phyloP scores from a whole-genome alignment of 2,113 vertebrate genomes.

The Fregata magnificens region DNA sequence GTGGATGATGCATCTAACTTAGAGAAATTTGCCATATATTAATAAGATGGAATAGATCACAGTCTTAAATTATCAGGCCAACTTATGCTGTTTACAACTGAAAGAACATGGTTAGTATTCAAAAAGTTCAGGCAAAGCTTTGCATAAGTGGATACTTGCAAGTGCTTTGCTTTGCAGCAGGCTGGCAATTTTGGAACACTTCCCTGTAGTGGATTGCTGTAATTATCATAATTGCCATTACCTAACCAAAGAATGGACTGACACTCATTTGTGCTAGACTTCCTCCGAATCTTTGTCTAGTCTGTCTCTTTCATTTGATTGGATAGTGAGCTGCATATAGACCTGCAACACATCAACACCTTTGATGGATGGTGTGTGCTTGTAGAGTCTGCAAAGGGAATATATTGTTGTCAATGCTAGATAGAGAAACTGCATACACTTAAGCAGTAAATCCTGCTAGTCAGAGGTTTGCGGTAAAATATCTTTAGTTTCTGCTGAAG shows the following conservation, averaged over 20 bases:
- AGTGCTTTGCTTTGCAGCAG: not conserved
- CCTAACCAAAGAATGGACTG: conserved; percentile 21
- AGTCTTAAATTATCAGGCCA: not conserved
- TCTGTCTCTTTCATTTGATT: not conserved
- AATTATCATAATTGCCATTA: conserved; percentile 41
- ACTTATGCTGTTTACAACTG: not conserved
- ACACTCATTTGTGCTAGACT: not conserved
- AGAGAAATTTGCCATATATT: not conserved
- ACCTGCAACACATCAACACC: not conserved
- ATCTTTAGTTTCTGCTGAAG: not conserved
- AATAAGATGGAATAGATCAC: not conserved
- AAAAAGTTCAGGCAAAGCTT: not conserved
- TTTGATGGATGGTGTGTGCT: not conserved
- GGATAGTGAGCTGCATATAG: not conserved
- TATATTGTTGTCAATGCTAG: not conserved
- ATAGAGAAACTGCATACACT: not conserved
- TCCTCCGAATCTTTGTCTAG: not conserved
- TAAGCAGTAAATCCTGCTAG: not conserved
- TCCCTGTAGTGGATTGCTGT: conserved; percentile 7
- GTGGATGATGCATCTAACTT: not conserved
- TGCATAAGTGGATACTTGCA: not conserved
- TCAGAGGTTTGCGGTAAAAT: not conserved
- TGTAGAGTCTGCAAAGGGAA: not conserved
- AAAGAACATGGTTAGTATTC: not conserved
- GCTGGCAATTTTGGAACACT: conserved; percentile 16